phyloP scores from a whole-genome alignment of 2,113 vertebrate genomes.

The Chionis minor region DNA sequence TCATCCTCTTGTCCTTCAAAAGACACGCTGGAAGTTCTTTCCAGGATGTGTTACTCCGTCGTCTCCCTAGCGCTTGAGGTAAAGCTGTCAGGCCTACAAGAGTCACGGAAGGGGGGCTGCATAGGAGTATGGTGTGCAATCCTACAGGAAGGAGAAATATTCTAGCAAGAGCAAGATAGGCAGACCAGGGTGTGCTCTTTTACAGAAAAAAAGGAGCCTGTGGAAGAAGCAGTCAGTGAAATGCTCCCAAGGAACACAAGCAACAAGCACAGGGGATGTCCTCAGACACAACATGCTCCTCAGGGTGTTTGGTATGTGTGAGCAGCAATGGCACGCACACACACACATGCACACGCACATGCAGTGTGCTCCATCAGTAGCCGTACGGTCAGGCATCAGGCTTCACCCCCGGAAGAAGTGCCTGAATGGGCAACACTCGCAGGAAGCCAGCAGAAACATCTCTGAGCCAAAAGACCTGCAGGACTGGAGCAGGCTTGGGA shows the following conservation, averaged over 20 bases:
- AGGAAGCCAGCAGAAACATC: not conserved
- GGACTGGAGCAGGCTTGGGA: not conserved
- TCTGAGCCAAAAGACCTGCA: not conserved
- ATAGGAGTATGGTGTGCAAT: too few relatives aligned
- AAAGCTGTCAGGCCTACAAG: not conserved
- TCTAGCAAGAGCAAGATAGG: not conserved
- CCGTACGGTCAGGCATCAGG: fast-evolving
- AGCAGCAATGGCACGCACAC: not conserved
- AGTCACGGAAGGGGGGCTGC: not conserved
- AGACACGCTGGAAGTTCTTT: not conserved
- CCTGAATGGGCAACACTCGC: not conserved
- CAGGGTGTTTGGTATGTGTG: not conserved
- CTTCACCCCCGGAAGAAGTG: not conserved
- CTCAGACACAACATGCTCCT: fast-evolving
- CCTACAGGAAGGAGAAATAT: not conserved
- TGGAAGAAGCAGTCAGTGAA: not conserved
- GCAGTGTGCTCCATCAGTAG: not conserved
- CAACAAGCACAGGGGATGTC: not conserved
- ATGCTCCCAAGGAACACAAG: too few relatives aligned
- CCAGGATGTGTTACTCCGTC: not conserved
- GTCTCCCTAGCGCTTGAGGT: not conserved
- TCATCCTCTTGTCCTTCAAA: not conserved
- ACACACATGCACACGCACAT: too few relatives aligned
- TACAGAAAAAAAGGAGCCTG: not conserved
- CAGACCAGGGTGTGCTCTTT: too few relatives aligned